Percentiles rank a stretch among this genome's conserved stretches.
Conservation (phyloP, 2,888 invertebrate genomes). For the Lycia hirtaria region DNA sequence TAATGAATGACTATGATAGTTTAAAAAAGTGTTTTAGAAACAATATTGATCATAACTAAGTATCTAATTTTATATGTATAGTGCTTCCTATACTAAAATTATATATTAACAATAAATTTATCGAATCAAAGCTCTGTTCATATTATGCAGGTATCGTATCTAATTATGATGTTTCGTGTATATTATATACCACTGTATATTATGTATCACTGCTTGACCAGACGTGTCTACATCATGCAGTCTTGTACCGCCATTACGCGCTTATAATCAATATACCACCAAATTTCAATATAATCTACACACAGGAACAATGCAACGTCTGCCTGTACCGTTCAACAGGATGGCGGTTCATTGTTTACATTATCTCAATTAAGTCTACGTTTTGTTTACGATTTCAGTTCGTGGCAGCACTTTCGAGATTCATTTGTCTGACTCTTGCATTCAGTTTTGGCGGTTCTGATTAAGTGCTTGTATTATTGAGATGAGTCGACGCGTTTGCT, state of each 20-base stretch:
- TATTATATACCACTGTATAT: no score
- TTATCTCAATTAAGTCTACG: constrained; percentile 82
- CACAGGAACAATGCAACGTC: constrained; percentile 52
- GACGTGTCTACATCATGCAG: no score
- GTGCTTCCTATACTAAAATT: no score
- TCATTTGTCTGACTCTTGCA: constrained; percentile 61
- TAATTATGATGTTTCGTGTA: no score
- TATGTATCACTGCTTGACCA: no score
- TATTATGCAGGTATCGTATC: no score
- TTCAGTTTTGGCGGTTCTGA: constrained; percentile 29
- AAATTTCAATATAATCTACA: constrained; percentile 28
- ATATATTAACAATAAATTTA: no score
- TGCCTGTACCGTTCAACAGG: constrained; percentile 57
- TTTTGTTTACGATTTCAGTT: constrained; percentile 69
- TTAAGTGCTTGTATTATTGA: constrained; percentile 15
- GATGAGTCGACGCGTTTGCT: constrained; percentile 14
- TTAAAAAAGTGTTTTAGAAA: no score
- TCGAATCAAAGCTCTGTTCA: no score
- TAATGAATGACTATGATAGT: no score
- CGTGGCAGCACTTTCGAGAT: constrained; percentile 70
- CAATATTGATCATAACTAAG: no score
- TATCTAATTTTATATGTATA: no score
- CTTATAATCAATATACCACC: constrained; percentile 23
- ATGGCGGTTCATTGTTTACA: constrained; percentile 77
- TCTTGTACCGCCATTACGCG: constrained; percentile 9